Conservation (phyloP, 2,113 vertebrate genomes). For the Notarius quadriscutis region DNA sequence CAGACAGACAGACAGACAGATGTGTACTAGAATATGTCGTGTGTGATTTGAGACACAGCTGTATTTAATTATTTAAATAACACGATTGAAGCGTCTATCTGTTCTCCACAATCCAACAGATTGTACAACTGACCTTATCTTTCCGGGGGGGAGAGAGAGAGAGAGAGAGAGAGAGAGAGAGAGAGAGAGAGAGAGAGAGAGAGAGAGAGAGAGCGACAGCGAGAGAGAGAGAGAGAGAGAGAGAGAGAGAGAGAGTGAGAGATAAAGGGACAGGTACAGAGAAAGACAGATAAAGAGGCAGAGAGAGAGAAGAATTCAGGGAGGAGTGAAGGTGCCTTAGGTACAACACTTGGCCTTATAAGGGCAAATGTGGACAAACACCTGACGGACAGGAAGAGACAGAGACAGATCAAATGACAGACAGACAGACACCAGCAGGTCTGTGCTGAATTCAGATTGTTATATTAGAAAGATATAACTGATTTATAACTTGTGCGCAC, state of each 20-base stretch:
- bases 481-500: background rate
- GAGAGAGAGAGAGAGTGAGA: no score
- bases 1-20: no score
- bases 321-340: conserved; percentile 17
- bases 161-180: background rate
- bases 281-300: background rate
- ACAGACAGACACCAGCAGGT: background rate
- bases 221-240: no score
- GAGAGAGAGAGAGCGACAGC: no score
- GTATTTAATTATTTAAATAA: background rate
- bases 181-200: no score
- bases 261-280: background rate
- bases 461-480: no score
- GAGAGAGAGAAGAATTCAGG: conserved; percentile 1
- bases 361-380: conserved; percentile 34
- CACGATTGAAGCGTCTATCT: background rate
- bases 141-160: no score
- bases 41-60: background rate
- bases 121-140: background rate
- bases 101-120: background rate
- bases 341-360: conserved; percentile 31
- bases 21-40: background rate
- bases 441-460: background rate
- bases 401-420: background rate
- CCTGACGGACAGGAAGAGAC: background rate